Conservation (phyloP, 2,113 vertebrate genomes). For the Podarcis raffonei region DNA sequence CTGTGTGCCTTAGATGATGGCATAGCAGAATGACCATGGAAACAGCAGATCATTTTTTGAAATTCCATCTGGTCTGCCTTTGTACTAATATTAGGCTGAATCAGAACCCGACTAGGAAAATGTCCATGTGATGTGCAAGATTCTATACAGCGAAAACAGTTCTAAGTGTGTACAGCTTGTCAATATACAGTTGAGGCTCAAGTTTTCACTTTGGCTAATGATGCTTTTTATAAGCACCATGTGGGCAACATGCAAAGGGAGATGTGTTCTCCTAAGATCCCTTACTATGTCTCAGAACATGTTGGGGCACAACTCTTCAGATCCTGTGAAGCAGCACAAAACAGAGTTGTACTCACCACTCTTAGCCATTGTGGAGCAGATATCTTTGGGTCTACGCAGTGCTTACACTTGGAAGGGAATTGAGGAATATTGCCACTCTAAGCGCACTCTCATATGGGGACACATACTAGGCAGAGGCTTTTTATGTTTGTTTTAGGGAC, state of each 20-base stretch:
- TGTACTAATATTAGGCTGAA: background rate
- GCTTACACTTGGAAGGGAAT: background rate
- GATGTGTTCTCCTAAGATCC: background rate
- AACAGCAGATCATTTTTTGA: background rate
- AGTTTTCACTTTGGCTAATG: background rate
- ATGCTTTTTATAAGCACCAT: background rate
- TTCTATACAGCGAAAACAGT: background rate
- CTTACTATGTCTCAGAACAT: background rate
- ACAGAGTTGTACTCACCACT: background rate
- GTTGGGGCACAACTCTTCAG: background rate
- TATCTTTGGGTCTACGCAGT: background rate
- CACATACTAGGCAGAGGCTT: background rate
- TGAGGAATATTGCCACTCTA: too few relatives aligned
- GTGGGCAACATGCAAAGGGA: background rate
- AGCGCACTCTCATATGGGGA: fast-evolving
- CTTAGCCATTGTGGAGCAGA: background rate
- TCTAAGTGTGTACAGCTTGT: background rate
- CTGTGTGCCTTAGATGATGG: background rate
- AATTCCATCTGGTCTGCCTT: background rate
- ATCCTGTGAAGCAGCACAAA: background rate
- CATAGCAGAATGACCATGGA: background rate
- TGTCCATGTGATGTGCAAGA: background rate
- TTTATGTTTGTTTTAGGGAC: background rate
- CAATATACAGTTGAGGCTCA: background rate
- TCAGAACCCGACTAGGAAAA: background rate